Percentiles rank a stretch among this genome's conserved stretches.
Conservation (phyloP, 2,113 vertebrate genomes). For the Petromus typicus region DNA sequence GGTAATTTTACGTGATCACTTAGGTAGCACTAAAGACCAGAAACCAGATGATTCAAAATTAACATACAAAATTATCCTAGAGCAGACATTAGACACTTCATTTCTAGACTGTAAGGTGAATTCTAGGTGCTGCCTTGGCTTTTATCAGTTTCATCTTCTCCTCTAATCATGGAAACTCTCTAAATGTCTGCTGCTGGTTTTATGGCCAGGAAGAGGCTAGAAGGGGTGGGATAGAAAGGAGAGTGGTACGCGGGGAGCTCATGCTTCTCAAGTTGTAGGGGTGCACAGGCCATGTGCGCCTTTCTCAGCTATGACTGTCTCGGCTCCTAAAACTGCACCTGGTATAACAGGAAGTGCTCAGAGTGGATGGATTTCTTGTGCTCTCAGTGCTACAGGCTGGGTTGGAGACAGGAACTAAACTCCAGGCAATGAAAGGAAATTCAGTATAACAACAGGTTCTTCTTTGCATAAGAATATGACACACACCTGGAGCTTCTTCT, state of each 20-base stretch:
- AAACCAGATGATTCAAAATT: neutral
- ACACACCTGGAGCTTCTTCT: neutral
- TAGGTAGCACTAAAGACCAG: neutral
- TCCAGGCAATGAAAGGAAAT: neutral
- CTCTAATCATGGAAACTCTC: conserved; percentile 25
- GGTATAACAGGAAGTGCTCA: neutral
- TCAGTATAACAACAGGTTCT: neutral
- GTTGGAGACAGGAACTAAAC: neutral
- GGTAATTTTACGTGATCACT: neutral
- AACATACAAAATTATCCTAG: neutral
- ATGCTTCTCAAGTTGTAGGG: neutral
- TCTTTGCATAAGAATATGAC: neutral
- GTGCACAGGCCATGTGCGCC: neutral
- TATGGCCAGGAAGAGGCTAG: neutral
- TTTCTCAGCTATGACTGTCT: neutral
- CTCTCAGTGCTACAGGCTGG: neutral
- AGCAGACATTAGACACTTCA: neutral
- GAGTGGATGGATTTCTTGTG: neutral
- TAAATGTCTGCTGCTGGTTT: neutral
- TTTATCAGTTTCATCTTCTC: conserved; percentile 20
- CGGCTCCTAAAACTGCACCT: neutral
- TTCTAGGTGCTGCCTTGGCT: neutral
- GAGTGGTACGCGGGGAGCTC: neutral
- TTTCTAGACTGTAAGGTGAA: neutral
- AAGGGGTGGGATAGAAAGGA: neutral